Conservation (phyloP, 2,797 vertebrate species). For the Pelodytes ibericus region DNA sequence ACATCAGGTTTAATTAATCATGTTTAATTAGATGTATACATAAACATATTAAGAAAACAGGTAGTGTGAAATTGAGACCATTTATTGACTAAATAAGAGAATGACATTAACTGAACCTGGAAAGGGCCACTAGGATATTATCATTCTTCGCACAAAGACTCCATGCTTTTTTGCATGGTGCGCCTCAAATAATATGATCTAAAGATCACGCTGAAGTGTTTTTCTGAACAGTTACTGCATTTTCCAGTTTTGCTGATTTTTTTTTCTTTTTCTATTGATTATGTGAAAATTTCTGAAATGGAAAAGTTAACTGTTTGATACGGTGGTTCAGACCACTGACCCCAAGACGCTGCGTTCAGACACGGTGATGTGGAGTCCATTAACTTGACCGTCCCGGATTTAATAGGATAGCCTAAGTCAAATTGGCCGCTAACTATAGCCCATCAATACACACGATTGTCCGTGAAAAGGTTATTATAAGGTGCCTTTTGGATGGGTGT, state of each 20-base stretch:
- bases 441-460: background rate
- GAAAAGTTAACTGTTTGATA: background rate
- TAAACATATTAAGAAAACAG: too few species aligned
- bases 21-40: too few species aligned
- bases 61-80: too few species aligned
- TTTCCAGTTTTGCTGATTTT: conserved; percentile 5
- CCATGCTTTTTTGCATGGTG: background rate
- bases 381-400: background rate
- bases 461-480: background rate
- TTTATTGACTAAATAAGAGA: too few species aligned
- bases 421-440: background rate
- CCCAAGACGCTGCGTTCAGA: background rate
- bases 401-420: background rate
- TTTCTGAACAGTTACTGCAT: background rate
- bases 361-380: background rate
- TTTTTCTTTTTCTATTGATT: conserved; percentile 13
- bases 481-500: background rate
- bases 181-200: background rate
- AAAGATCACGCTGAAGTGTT: background rate
- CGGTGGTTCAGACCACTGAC: conserved; percentile 5
- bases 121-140: too few species aligned
- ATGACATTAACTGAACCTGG: too few species aligned
- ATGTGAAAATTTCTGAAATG: background rate
- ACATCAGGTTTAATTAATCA: too few species aligned
- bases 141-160: background rate